Base-by-base conservation (phyloP, 2,113 vertebrate genomes). In the Muntiacus reevesi region DNA sequence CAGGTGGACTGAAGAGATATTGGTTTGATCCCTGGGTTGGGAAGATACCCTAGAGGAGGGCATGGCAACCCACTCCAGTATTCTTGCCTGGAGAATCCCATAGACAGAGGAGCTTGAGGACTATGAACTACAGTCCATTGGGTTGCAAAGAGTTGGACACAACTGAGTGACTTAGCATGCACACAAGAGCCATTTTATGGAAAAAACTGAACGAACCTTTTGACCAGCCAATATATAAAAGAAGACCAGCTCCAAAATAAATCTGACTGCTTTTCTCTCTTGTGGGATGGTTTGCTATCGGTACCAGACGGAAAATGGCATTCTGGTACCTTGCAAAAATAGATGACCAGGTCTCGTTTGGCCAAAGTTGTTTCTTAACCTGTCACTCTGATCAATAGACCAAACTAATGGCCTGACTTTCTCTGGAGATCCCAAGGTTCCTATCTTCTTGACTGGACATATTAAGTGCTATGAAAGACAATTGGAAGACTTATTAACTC, bases 401-500 rank as follows among this genome's bases (percentile, higher is more conserved):
- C 43, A 13, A 54, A 83, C 91, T 33, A 88, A 57, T 83, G 86
- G 82, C 88, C 59, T 25, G 91, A 36, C 74, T 95, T 85, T 86
- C 57, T 81, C 13, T 33, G 0, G 23, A 47, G n/a, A 95, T 95
- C 91, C 78, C 85, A 30, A 54, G 82, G 82, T 82, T 76, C 67
- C 16, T 27, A 2, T 79, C 89, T 93, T 92, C 90, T 85, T 45
- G 33, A 96, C 45, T 36, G 83, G 94, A 91, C 55, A 33, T 15
- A 36, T 91, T 82, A 74, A 81, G 55, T 81, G 52, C 76, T 2
- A 10, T 60, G 84, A 91, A 96, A 94, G 92, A 93, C 94, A 94
- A 87, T 45, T 45, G 90, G 90, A 94, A 94, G 64, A 5, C 60
- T 95, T 94, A 79, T 93, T 95, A 96, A 91, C 50, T 74, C 79